Conservation (phyloP, 2,113 vertebrate genomes). For the Melanerpes formicivorus region DNA sequence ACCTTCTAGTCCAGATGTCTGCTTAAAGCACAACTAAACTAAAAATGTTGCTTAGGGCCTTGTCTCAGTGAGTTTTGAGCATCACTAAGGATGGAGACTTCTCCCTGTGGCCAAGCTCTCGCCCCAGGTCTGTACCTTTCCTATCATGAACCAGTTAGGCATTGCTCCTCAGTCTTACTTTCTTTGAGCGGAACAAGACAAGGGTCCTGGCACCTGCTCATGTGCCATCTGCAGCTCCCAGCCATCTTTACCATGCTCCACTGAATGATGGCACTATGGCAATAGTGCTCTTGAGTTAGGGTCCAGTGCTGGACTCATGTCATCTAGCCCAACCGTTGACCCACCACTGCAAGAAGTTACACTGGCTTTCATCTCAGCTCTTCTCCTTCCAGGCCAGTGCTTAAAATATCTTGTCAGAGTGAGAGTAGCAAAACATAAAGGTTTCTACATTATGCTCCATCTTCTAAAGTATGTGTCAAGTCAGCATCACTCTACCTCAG, state of each 20-base stretch:
- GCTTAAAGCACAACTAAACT: background rate
- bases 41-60: background rate
- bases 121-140: background rate
- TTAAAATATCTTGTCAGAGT: background rate
- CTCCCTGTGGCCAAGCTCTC: background rate
- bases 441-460: background rate
- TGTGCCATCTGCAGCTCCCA: background rate
- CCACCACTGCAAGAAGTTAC: background rate
- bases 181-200: background rate
- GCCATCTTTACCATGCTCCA: too few relatives aligned
- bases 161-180: background rate
- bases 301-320: too few relatives aligned
- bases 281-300: too few relatives aligned
- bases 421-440: background rate
- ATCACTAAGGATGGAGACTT: background rate
- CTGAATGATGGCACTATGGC: too few relatives aligned
- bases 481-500: background rate
- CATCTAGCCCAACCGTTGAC: too few relatives aligned
- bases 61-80: background rate
- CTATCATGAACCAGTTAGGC: background rate
- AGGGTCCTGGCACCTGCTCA: background rate
- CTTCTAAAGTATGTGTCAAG: background rate
- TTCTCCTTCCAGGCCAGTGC: background rate
- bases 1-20: background rate
- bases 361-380: background rate